Evolutionary conservation across 2,888 invertebrate genomes (phyloP), one percentile per base, ranked within the genome.

Genomic region (Ptilodon capucinus): DNA sequence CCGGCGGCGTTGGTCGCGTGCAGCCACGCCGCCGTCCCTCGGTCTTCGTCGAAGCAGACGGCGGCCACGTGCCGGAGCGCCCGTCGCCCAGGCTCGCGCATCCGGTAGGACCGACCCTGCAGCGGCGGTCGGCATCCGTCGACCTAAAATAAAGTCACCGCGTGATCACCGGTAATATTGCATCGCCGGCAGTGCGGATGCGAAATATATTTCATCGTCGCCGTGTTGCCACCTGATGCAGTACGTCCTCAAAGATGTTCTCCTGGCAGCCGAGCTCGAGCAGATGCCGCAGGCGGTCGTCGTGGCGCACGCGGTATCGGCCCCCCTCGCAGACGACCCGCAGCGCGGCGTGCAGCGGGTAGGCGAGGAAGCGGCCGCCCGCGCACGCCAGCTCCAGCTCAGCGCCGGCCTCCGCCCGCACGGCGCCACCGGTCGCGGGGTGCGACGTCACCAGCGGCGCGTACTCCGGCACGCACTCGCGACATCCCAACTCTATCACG

Each of bases 201-300:
- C n/a, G n/a, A n/a, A n/a, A n/a, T n/a, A n/a, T n/a, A n/a, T n/a
- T n/a, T n/a, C n/a, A n/a, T n/a, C n/a, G n/a, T n/a, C n/a, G n/a
- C n/a, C n/a, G n/a, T n/a, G n/a, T n/a, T n/a, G 57, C 34, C 25
- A 88, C 89, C 64, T 78, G 51, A 44, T 91, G 91, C 66, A 82
- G 56, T 13, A 89, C 86, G 47, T 91, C 91, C 64, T 90, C 90
- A 49, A 85, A 84, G 41, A 87, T 66, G 69, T 71, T 78, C 69
- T 85, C 82, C 73, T 87, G 88, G 68, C 91, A 91, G 67, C 91
- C 90, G 17, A 91, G 80, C 32, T 91, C 86, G 34, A 86, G 75
- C 58, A 91, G 64, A 49, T 80, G 80, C 0, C 78, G 65, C 46
- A 79, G 68, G 34, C 51, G 6, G 42, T 14, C 32, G 67, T 84